Percentiles rank a stretch among this genome's conserved stretches.
phyloP scores from a whole-genome alignment of 2,797 vertebrate species.

The Coreius guichenoti region DNA sequence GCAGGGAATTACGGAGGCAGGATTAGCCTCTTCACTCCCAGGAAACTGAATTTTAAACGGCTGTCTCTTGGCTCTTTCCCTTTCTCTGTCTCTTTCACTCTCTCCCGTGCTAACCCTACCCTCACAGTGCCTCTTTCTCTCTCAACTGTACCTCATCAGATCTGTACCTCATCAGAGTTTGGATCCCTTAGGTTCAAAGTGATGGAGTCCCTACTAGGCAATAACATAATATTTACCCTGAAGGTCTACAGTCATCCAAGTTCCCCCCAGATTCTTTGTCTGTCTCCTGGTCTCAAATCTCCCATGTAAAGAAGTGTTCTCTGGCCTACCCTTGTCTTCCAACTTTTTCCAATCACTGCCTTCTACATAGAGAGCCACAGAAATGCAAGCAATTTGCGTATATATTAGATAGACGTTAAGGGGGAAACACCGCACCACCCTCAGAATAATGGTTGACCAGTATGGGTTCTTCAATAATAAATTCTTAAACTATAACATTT shows the following conservation, averaged over 20 bases:
- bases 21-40: constrained; percentile 99
- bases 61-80: constrained; percentile 80
- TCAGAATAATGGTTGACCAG: neutral
- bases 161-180: constrained; percentile 52
- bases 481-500: neutral
- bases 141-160: constrained; percentile 53
- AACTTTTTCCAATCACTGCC: constrained; percentile 1
- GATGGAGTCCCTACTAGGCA: constrained; percentile 36
- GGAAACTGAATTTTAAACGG: constrained; percentile 99
- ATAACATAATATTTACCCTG: constrained; percentile 45
- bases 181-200: constrained; percentile 46
- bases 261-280: constrained; percentile 10
- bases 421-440: neutral
- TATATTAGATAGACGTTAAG: neutral
- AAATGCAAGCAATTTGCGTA: neutral
- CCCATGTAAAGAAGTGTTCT: constrained; percentile 2
- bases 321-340: neutral
- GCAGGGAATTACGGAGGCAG: constrained; percentile 99
- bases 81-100: constrained; percentile 71
- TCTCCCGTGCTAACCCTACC: constrained; percentile 57
- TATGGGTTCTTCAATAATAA: neutral
- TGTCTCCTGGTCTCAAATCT: constrained; percentile 32
- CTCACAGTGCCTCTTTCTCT: constrained; percentile 49
- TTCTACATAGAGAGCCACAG: neutral
- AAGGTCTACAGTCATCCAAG: constrained; percentile 45